Evolutionary conservation across 2,888 invertebrate genomes (phyloP), one percentile per base, ranked within the genome.

Genomic region (Heliconius sara): DNA sequence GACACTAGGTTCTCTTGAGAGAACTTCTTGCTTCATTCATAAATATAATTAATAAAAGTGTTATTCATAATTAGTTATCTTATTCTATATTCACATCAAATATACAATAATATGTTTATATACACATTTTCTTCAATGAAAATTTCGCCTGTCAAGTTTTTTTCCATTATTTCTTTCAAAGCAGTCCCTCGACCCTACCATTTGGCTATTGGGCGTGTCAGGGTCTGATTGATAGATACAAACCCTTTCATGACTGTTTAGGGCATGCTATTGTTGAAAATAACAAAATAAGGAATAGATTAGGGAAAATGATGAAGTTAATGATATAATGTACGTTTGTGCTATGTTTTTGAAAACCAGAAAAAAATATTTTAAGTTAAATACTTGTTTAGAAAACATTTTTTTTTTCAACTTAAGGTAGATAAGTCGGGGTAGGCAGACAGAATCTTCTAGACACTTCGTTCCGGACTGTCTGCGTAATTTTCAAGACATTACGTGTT

Each of bases 191-290:
- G 85, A 85, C 85, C 86, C 84, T 87, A 88, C 87, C 87, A 85
- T 85, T 85, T 81, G 84, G 79, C 86, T 85, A 86, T 85, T 87
- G 87, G 85, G 85, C 83, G 83, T 87, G 90, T 88, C 91, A 84
- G 81, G 79, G 47, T n/a, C 85, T 91, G 92, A 92, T 91, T 89
- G 91, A 91, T 92, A 89, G 78, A 86, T 86, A 86, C 78, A 82
- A 86, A 86, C 85, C 87, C 87, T 87, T 89, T 84, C 79, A 84
- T 86, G 82, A 83, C 85, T 86, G 83, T 85, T 85, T 83, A 83
- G 84, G 84, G 83, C 79, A 79, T 75, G 77, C 82, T 76, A 84
- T 83, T 82, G 83, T 83, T 80, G 82, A 77, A 79, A 84, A 83
- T 81, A 83, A 82, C 83, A 60, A 80, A 83, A 83, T 83, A 82